Evolutionary conservation across 2,113 vertebrate species (phyloP), one percentile per base, ranked within the genome.

Genomic region (Aspidoscelis tigris): DNA sequence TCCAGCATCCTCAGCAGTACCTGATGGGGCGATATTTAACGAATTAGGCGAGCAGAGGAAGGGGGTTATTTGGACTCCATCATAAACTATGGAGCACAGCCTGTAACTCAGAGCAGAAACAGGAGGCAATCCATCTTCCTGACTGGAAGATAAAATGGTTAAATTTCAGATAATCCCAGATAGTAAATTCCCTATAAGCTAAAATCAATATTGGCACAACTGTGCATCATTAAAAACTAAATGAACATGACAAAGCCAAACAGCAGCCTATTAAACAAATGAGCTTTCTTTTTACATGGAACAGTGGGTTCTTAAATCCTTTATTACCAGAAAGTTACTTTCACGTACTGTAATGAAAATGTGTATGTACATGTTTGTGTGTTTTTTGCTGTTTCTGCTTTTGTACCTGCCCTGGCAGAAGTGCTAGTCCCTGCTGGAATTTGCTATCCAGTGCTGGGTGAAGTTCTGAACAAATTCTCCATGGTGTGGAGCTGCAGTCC

Each of bases 131-230:
- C 84, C 10, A 0, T 93, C 94, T 89, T 87, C 83, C 87, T 78
- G 91, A 71, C 78, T 39, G 58, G 71, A 21, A 83, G 94, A 93
- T 89, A 41, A 85, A 95, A 89, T 1, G 43, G 91, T 90, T 90
- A 84, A 86, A 7, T 94, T 91, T 93, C 90, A 94, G 93, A 94
- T 94, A 88, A 93, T 93, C 93, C 90, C 77, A 93, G 94, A 95
- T 91, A 94, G 95, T 96, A 95, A 95, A 95, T 95, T 96, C 83
- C 93, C 96, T 95, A 95, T 96, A 96, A 96, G 95, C 96, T 96
- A 96, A 96, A 96, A 96, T 96, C 96, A 96, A 96, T 96, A 96
- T 95, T 96, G 96, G 95, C 95, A 95, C 94, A 96, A 96, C 94
- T 93, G 94, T 95, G 96, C 93, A 85, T 96, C 95, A 95, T 96